Evolutionary conservation across 2,113 vertebrate species (phyloP).

Genomic region (Morone saxatilis): DNA sequence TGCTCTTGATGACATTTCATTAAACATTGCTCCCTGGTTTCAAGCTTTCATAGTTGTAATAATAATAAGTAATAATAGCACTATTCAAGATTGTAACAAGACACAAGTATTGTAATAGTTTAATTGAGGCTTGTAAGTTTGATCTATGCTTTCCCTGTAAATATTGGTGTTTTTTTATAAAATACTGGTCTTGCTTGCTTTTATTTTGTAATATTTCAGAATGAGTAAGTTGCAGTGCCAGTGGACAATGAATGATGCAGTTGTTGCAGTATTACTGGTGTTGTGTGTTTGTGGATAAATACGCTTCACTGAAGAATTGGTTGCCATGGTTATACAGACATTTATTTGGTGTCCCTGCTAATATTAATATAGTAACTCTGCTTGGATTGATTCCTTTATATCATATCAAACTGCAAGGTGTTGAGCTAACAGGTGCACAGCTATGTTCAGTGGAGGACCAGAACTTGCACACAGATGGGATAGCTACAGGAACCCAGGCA

Average conservation of each 20-base stretch:
- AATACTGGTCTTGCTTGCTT: background rate
- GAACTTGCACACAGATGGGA: constrained; percentile 33
- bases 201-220: background rate
- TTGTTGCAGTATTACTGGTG: background rate
- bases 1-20: constrained; percentile 25
- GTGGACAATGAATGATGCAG: background rate
- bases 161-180: background rate
- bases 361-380: background rate
- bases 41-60: background rate
- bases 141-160: background rate
- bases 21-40: constrained; percentile 19
- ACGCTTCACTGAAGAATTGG: background rate
- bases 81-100: background rate
- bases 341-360: background rate
- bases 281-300: background rate
- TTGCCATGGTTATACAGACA: background rate
- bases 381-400: background rate
- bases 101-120: background rate
- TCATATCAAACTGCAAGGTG: constrained; percentile 6
- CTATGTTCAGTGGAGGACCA: background rate
- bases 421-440: background rate
- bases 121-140: background rate
- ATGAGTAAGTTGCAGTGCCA: background rate
- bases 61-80: background rate
- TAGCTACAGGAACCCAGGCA: constrained; percentile 31